These are phyloP conservation scores for Lithophane socia DNA, from an alignment of 2,888 invertebrate species.

Conservation along the genomic window DNA sequence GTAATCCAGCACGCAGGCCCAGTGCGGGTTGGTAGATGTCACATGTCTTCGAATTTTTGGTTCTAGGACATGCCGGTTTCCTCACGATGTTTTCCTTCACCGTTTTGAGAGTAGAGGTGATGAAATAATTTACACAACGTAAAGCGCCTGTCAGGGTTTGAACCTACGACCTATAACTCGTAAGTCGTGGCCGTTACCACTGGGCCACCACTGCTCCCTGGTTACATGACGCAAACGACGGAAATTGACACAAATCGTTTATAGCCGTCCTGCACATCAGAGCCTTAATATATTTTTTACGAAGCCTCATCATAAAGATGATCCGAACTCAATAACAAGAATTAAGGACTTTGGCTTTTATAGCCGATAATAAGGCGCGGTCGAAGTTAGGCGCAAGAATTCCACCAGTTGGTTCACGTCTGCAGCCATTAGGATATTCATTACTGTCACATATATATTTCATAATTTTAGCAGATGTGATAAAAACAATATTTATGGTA, in stretches of 20 bases:
- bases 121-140: too few relatives aligned
- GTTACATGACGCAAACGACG: background rate
- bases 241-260: constrained; percentile 1
- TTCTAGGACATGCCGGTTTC: too few relatives aligned
- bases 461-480: constrained; percentile 34
- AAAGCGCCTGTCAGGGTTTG: too few relatives aligned
- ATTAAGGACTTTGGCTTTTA: constrained; percentile 49
- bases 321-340: constrained; percentile 41
- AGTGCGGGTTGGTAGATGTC: too few relatives aligned
- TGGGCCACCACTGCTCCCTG: too few relatives aligned
- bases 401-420: constrained; percentile 30
- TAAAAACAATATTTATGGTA: constrained; percentile 37
- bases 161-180: too few relatives aligned
- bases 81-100: too few relatives aligned
- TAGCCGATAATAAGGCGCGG: constrained; percentile 25
- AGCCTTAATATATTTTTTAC: constrained; percentile 9
- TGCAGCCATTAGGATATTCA: constrained; percentile 31
- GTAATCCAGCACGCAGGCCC: too few relatives aligned
- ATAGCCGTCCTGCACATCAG: background rate
- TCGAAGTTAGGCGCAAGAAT: constrained; percentile 25
- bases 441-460: constrained; percentile 50
- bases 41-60: too few relatives aligned
- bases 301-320: constrained; percentile 32
- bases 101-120: too few relatives aligned
- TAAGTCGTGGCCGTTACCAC: too few relatives aligned